Percentiles rank a stretch among this genome's conserved stretches.
These are phyloP conservation scores for Corythornis cristatus DNA, from an alignment of 2,113 vertebrate species.

Conservation along the genomic window DNA sequence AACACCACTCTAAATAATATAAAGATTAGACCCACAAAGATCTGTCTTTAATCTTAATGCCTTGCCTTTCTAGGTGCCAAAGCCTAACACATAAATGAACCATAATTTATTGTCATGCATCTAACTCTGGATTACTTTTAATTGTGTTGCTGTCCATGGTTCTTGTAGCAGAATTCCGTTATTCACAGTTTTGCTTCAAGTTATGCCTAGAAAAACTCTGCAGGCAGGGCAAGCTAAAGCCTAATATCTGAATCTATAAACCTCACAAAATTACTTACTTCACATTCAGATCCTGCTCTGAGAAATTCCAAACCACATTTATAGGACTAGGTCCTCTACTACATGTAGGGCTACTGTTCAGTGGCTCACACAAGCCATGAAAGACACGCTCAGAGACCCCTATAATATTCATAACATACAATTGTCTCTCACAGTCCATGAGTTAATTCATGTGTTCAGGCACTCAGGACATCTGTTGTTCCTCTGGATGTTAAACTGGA, in stretches of 20 bases:
- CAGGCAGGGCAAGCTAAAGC: background rate
- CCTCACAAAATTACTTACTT: background rate
- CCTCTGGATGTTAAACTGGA: no score
- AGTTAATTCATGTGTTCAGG: no score
- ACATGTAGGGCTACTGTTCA: background rate
- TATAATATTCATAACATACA: no score
- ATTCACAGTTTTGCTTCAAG: background rate
- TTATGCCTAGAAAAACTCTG: background rate
- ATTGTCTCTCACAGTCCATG: no score
- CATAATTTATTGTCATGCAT: background rate
- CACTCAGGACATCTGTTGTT: no score
- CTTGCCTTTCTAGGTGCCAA: background rate
- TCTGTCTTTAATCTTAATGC: background rate
- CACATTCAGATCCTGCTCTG: background rate
- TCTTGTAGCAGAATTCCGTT: background rate
- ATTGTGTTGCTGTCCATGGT: background rate
- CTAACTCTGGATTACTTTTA: background rate
- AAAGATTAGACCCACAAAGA: background rate
- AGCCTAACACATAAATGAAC: background rate
- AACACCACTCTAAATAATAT: background rate
- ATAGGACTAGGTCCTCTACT: background rate
- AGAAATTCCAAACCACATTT: background rate
- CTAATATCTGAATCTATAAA: background rate
- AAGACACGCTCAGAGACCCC: rapidly evolving
- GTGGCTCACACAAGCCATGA: background rate